These are phyloP conservation scores for Megaceryle maxima DNA, from an alignment of 2,113 vertebrate species.

Conservation along the genomic window DNA sequence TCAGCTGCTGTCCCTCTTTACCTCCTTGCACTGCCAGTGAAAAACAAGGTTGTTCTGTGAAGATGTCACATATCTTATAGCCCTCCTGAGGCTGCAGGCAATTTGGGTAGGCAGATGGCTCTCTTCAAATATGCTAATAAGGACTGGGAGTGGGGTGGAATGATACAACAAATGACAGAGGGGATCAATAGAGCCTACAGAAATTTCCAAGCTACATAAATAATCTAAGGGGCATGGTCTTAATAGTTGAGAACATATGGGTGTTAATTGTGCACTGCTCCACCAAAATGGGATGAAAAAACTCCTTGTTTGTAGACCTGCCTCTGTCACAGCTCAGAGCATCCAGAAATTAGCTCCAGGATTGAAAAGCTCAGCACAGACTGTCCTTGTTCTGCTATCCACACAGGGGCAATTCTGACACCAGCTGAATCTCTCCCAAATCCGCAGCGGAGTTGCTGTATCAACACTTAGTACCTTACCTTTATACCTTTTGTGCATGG, in stretches of 20 bases:
- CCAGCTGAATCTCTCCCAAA: background rate
- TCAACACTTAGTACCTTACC: background rate
- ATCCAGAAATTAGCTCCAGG: background rate
- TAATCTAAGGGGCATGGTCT: background rate
- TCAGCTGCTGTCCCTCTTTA: background rate
- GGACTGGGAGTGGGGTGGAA: background rate
- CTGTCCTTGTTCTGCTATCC: background rate
- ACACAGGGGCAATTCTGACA: background rate
- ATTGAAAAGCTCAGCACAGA: background rate
- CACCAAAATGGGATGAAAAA: background rate
- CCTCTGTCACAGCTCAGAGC: background rate
- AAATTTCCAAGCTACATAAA: background rate
- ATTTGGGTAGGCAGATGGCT: constrained; percentile 9
- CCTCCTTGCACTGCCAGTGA: background rate
- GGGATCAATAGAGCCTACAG: background rate
- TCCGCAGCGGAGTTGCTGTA: background rate
- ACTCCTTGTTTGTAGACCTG: background rate
- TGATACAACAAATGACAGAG: background rate
- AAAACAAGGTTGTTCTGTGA: background rate
- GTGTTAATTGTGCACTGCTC: background rate
- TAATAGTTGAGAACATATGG: background rate
- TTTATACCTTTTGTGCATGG: background rate
- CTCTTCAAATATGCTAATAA: background rate
- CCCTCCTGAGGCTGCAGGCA: background rate
- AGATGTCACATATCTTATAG: background rate